Percentiles rank a stretch among this genome's conserved stretches.
phyloP scores from a whole-genome alignment of 2,797 vertebrate genomes.

The Phylloscopus collybita region DNA sequence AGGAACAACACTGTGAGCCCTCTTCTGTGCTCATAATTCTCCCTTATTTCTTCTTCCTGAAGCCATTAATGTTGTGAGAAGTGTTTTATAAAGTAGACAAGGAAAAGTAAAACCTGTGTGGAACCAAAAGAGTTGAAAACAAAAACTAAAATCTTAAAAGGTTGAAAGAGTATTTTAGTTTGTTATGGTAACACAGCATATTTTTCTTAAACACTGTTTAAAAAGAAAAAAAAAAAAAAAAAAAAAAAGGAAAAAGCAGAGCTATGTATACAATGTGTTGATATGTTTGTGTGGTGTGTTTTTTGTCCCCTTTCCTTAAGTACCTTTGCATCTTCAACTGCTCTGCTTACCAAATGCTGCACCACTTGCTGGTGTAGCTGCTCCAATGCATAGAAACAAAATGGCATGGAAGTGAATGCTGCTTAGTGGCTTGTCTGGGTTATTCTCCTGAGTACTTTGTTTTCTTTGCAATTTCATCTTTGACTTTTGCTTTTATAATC shows the following conservation, averaged over 20 bases:
- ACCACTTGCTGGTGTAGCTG: slow-evolving; percentile 58
- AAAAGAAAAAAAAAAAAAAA: background rate
- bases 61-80: slow-evolving; percentile 42
- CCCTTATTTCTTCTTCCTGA: slow-evolving; percentile 21
- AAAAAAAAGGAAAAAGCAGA: background rate
- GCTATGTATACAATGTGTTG: background rate
- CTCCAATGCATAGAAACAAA: background rate
- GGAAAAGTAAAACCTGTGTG: background rate
- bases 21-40: background rate
- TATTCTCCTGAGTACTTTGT: background rate
- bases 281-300: slow-evolving; percentile 40
- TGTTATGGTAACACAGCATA: slow-evolving; percentile 51
- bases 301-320: slow-evolving; percentile 35
- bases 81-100: slow-evolving; percentile 22
- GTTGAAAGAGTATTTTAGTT: slow-evolving; percentile 55
- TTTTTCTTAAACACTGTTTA: slow-evolving; percentile 61
- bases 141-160: background rate
- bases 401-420: slow-evolving; percentile 17
- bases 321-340: slow-evolving; percentile 39
- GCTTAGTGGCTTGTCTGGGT: background rate
- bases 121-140: slow-evolving; percentile 42
- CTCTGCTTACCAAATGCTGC: background rate
- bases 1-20: background rate
- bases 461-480: background rate
- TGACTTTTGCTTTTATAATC: background rate